phyloP scores from a whole-genome alignment of 1,140 invertebrate species.

The Euura saliciscinereae region DNA sequence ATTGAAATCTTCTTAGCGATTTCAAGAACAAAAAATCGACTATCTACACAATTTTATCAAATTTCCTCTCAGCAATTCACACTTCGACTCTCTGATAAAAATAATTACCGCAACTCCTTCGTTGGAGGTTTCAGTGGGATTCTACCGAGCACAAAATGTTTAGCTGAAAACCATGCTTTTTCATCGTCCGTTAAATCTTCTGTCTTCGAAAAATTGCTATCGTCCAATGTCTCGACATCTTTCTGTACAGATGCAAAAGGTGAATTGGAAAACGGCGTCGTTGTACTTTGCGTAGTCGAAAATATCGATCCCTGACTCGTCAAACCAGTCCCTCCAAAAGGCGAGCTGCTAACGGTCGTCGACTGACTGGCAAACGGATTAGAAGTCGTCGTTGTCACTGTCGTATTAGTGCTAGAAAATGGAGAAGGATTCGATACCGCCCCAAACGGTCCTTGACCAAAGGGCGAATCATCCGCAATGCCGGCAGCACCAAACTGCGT shows the following conservation, averaged over 20 bases:
- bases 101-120: constrained; percentile 46
- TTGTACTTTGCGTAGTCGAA: not conserved
- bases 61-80: too few species aligned
- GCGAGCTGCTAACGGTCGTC: constrained; percentile 19
- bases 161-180: constrained; percentile 39
- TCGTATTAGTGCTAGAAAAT: constrained; percentile 17
- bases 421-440: constrained; percentile 18
- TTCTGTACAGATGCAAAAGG: constrained; percentile 25
- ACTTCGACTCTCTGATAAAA: not conserved
- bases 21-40: too few species aligned
- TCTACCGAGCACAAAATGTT: constrained; percentile 44
- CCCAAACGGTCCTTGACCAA: constrained; percentile 21
- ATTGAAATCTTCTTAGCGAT: too few species aligned
- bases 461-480: constrained; percentile 13
- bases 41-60: too few species aligned
- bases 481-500: constrained; percentile 14
- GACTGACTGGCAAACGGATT: constrained; percentile 33
- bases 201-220: constrained; percentile 41
- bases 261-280: constrained; percentile 33
- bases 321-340: constrained; percentile 29
- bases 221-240: constrained; percentile 33
- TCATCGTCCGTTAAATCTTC: constrained; percentile 48
- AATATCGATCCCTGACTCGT: not conserved
- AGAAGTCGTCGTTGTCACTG: constrained; percentile 19
- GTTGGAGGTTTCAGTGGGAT: constrained; percentile 51